Base-by-base conservation (phyloP, 2,888 invertebrate species). In the Nasonovia ribisnigri region DNA sequence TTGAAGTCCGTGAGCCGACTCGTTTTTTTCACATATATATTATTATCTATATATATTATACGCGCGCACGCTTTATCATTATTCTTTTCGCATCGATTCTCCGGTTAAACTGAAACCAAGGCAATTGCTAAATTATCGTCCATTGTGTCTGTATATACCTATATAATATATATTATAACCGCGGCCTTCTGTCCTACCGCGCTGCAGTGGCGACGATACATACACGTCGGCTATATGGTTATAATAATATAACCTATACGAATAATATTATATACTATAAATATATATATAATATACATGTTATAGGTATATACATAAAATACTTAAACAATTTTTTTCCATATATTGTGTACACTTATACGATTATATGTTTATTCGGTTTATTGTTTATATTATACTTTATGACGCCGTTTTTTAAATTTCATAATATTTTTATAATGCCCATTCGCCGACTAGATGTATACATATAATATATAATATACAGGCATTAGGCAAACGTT, bases 1-100 rank as follows among this genome's bases (percentile, higher is more conserved):
- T 60, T 84, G 93, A 93, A 93, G 93, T 93, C 93, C 93, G 87
- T 93, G 93, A 93, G 93, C 93, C 90, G 90, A 93, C 93, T 93
- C 42, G 93, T 93, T 93, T 93, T 46, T 84, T 93, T 84, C 29
- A 3, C 5, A 67, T 29, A n/a, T 67, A 36, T 29, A n/a, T 43
- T 54, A n/a, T 43, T 29, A 57, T 51, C 48, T 42, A 48, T 46
- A 54, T 57, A 67, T 48, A 67, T 46, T 26, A 87, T 57, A 88
- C 2, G 46, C 20, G 36, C 46, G 11, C 29, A 60, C 60, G 4
- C 51, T 92, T 67, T 84, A 87, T 93, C 86, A 51, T 67, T 93
- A 93, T 93, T 93, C 93, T 90, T 90, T 93, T 90, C 86, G 90
- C 93, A 51, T 93, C 84, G 86, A 43, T 90, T 87, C 86, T 89